Evolutionary conservation across 2,797 vertebrate species (phyloP), one percentile per base, ranked within the genome.

Genomic region (Sebastes kiyomatsui): DNA sequence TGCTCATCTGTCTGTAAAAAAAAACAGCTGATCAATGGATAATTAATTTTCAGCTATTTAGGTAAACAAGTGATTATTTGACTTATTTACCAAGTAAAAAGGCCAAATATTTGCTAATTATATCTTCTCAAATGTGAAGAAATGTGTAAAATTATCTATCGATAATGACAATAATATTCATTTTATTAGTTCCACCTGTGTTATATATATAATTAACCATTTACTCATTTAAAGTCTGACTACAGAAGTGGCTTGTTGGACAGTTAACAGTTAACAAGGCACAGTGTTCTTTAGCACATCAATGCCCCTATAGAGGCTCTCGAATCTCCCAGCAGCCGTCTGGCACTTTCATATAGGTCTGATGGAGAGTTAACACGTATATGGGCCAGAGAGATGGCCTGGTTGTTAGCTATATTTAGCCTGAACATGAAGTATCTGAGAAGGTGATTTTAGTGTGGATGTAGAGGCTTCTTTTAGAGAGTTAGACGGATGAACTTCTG

Each of bases 351-450:
- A 86, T 82, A 67, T 75, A 86, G 79, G 78, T 67, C 87, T 76
- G 59, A 12, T 61, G 69, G 33, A 62, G 77, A 76, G 56, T 65
- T 75, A 75, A 55, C 83, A 61, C 73, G 58, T 79, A 92, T 85
- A 84, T 88, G 86, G 90, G 87, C 81, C 89, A 93, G 56, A 86
- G 75, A 73, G 78, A 80, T 88, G 88, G 65, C 90, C 92, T 88
- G 87, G 85, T 89, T 92, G 68, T 64, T 66, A 1, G 42, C 82
- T 92, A 93, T 88, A 88, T 89, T 84, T 90, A 89, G 73, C 67
- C 42, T 33, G 66, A 76, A 56, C 6, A 35, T 46, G 14, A 66
- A 23, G 20, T 69, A 42, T 80, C 33, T 52, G 52, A 38, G 64
- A 60, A 10, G 55, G 38, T 71, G 74, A 28, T 59, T 59, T 62